Evolutionary conservation across 2,113 vertebrate species (phyloP).

Genomic region (Chiloscyllium plagiosum): DNA sequence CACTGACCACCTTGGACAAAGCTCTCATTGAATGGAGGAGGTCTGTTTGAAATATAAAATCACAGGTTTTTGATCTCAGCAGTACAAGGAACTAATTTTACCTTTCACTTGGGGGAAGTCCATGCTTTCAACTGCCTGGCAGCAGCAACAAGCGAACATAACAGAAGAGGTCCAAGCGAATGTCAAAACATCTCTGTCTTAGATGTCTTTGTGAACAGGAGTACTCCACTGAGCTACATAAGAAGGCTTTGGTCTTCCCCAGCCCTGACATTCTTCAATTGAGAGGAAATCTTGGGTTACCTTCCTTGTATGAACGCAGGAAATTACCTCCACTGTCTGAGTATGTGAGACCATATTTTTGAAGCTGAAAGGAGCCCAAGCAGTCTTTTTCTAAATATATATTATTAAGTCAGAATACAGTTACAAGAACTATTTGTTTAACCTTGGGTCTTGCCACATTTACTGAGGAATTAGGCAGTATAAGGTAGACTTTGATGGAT

Average conservation of each 20-base stretch:
- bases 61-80: not conserved
- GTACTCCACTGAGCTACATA: not conserved
- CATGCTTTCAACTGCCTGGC: not conserved
- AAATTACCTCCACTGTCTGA: not conserved
- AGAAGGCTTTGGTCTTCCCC: not conserved
- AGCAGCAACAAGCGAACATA: not conserved
- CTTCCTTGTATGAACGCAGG: not conserved
- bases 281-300: not conserved
- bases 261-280: not conserved
- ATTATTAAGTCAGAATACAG: not conserved
- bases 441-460: not conserved
- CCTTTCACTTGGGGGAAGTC: not conserved
- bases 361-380: not conserved
- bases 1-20: not conserved
- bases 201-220: not conserved
- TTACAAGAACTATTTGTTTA: not conserved
- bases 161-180: not conserved
- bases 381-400: not conserved
- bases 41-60: not conserved
- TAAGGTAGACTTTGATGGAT: not conserved
- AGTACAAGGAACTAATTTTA: not conserved
- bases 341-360: not conserved
- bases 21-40: not conserved
- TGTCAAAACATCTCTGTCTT: not conserved
- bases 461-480: not conserved